Evolutionary conservation across 1,140 invertebrate species (phyloP), one percentile per base, ranked within the genome.

Genomic region (Ditylenchus dipsaci): DNA sequence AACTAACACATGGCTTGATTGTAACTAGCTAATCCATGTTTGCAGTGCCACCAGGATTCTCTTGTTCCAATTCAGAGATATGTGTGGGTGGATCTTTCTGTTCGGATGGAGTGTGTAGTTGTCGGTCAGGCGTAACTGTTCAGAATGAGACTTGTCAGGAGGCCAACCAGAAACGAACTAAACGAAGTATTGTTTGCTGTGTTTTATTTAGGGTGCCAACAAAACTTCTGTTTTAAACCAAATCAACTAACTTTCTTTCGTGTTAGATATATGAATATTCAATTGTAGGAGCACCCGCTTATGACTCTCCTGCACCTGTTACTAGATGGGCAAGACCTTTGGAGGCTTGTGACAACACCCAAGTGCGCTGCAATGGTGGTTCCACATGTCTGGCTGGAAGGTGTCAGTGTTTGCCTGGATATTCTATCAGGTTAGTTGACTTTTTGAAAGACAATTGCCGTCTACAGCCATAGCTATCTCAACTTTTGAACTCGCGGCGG

Each of bases 381-480:
- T 71, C 72, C 26, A 71, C 76, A 0, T 76, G 74, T 27, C 43
- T 76, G 19, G 29, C 76, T 13, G 74, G 74, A 29, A 62, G 75
- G 60, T 76, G 74, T 30, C 65, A 76, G 42, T 76, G 74, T 57
- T 76, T 76, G 9, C 76, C 72, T 57, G 74, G 74, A 13, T 76
- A 74, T 62, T 42, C 47, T 19, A 70, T 72, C 0, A 75, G 74
- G 67, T 73, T 19, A 27, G 23, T 7, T 64, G 29, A n/a, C n/a
- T n/a, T n/a, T n/a, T n/a, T n/a, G n/a, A n/a, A n/a, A n/a, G n/a
- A n/a, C n/a, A n/a, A n/a, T n/a, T n/a, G n/a, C n/a, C n/a, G n/a
- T n/a, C n/a, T n/a, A n/a, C n/a, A n/a, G n/a, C n/a, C n/a, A n/a
- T n/a, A n/a, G n/a, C n/a, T n/a, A n/a, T n/a, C n/a, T n/a, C n/a